Evolutionary conservation across 2,888 invertebrate genomes (phyloP), one percentile per base, ranked within the genome.

Genomic region (Melieria picta): DNA sequence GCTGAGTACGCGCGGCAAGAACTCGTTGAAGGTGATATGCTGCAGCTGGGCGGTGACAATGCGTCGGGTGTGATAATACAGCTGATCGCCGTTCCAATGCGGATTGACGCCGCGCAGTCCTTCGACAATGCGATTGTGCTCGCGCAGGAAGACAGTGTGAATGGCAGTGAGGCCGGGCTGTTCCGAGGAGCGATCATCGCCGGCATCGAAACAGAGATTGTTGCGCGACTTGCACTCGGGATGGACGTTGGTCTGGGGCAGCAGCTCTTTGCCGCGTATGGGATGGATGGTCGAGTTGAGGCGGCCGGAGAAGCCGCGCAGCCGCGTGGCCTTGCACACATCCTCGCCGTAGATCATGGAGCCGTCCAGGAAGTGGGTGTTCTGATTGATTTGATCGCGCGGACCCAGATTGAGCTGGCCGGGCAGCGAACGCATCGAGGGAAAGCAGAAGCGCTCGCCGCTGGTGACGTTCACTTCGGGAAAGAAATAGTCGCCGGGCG

Each of bases 311-410:
- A 92, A 92, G 0, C 94, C 92, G 62, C 96, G 90, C 45, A 98
- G 88, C 68, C 92, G 90, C 56, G 91, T 90, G 0, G 92, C 91
- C 48, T 95, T 91, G 82, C 97, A 97, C 2, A 90, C 89, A 80
- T 96, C 95, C 82, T 96, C 96, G 0, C 98, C 98, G 82, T 98
- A 98, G 43, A 98, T 88, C 75, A 93, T 93, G 0, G 96, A 96
- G 0, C 89, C 93, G 81, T 97, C 97, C 68, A 98, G 88, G 86
- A 92, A 98, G 0, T 95, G 95, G 0, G 97, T 95, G 83, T 97
- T 97, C 83, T 97, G 95, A 85, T 98, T 98, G 13, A 96, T 93
- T 88, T 97, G 97, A 80, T 97, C 97, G 72, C 98, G 90, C 0
- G 96, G 94, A 9, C 96, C 93, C 60, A 98, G 88, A 68, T 93